Base-by-base conservation (phyloP, 2,888 invertebrate species). In the Aethes cnicana region DNA sequence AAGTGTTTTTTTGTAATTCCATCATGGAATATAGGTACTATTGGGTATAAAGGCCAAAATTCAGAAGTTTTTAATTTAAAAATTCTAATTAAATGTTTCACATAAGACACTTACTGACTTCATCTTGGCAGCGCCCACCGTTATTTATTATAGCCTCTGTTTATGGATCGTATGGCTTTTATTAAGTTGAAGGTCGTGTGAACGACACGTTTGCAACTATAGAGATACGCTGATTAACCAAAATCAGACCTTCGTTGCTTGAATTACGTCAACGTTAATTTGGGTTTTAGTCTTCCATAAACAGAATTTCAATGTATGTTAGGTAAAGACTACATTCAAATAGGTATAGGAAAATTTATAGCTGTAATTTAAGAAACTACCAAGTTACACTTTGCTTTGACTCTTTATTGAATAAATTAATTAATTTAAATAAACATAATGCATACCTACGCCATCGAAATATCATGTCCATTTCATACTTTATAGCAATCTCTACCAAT, bases 141-240 rank as follows among this genome's bases (percentile, higher is more conserved):
- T 43, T 50, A 50, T 18, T 30, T 50, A 49, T 50, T 35, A 48
- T 43, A 49, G 36, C 43, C 36, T 49, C 49, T 42, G 28, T 42
- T 44, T 53, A 39, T 20, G 53, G 47, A 9, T 33, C n/a, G 36
- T 35, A 47, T 41, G 47, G 47, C 47, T 26, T 53, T 53, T 47
- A 44, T 52, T 41, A 33, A 43, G 43, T 28, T 23, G 43, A 50
- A 50, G 50, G 50, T 43, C 50, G 12, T 25, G 36, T 12, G 43
- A 50, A 12, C 48, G 26, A 4, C 23, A 7, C n/a, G 32, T 1
- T 28, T 35, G 16, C 47, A 17, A 41, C 18, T 32, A 11, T 12
- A 32, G 1, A 17, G 21, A 14, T 16, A 37, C 14, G 14, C 21
- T 23, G 37, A 16, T 39, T 25, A 16, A 39, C 12, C 37, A 25